phyloP scores from a whole-genome alignment of 2,888 invertebrate species.

The Xestia rhomboidea region DNA sequence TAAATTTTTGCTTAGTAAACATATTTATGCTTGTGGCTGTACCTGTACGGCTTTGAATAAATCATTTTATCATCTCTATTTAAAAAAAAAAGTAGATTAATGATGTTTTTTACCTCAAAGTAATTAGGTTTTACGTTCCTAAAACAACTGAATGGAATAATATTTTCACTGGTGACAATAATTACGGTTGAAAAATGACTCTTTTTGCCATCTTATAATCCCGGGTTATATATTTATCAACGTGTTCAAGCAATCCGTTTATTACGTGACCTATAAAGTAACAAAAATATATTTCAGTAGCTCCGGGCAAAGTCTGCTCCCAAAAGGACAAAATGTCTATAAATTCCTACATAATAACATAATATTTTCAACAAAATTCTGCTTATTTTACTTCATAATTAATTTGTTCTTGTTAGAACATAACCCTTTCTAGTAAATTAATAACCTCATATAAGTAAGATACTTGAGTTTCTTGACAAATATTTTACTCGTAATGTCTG shows the following conservation, averaged over 20 bases:
- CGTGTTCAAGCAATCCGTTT: not conserved
- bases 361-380: constrained; percentile 47
- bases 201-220: not conserved
- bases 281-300: constrained; percentile 21
- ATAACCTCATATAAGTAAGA: constrained; percentile 17
- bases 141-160: not conserved
- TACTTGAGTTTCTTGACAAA: constrained; percentile 42
- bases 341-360: constrained; percentile 40
- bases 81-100: not conserved
- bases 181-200: not conserved
- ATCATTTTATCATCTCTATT: not conserved
- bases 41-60: not conserved
- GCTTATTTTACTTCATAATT: constrained; percentile 45
- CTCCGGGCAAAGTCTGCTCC: constrained; percentile 34
- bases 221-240: constrained; percentile 4
- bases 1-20: not conserved
- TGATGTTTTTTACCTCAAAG: not conserved
- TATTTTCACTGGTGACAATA: not conserved
- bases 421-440: constrained; percentile 37
- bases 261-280: constrained; percentile 24
- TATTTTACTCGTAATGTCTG: constrained; percentile 14
- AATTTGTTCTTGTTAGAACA: constrained; percentile 50
- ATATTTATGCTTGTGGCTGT: not conserved
- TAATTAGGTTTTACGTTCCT: not conserved
- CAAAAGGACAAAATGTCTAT: constrained; percentile 42